These are phyloP conservation scores for Acrobasis suavella DNA, from an alignment of 2,888 invertebrate genomes.

Conservation along the genomic window DNA sequence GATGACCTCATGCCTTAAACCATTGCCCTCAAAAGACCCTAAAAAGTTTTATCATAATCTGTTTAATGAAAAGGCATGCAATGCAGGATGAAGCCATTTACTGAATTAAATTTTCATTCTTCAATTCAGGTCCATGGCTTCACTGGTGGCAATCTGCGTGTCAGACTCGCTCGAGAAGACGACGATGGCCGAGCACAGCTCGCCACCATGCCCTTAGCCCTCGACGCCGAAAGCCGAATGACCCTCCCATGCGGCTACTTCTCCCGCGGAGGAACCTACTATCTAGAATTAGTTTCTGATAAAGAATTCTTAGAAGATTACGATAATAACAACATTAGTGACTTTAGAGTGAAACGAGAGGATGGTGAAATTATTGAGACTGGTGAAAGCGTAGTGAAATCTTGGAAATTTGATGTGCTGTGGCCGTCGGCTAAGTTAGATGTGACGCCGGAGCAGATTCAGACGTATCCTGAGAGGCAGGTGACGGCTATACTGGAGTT, in stretches of 20 bases:
- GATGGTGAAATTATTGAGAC: constrained; percentile 68
- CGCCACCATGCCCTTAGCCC: constrained; percentile 73
- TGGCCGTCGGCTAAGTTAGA: constrained; percentile 90
- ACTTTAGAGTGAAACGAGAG: constrained; percentile 52
- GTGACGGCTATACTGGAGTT: constrained; percentile 89
- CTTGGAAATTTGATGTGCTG: constrained; percentile 88
- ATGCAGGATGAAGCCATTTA: too few species aligned
- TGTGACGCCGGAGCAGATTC: constrained; percentile 88
- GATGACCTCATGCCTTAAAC: too few species aligned
- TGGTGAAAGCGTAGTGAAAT: constrained; percentile 68
- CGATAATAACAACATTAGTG: constrained; percentile 44
- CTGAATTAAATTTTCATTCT: too few species aligned
- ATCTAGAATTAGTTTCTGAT: constrained; percentile 68
- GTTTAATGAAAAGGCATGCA: too few species aligned
- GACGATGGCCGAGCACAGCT: constrained; percentile 67
- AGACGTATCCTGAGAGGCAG: constrained; percentile 89
- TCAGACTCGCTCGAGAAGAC: constrained; percentile 76
- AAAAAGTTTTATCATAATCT: too few species aligned
- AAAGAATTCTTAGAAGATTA: constrained; percentile 58
- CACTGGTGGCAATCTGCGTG: constrained; percentile 60
- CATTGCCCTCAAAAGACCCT: too few species aligned
- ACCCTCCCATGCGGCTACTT: constrained; percentile 88
- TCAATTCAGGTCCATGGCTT: constrained; percentile 73
- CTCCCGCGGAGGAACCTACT: constrained; percentile 86
- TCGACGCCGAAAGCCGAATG: constrained; percentile 76